phyloP scores from a whole-genome alignment of 2,888 invertebrate genomes.

The Pseudeuparius sepicola region DNA sequence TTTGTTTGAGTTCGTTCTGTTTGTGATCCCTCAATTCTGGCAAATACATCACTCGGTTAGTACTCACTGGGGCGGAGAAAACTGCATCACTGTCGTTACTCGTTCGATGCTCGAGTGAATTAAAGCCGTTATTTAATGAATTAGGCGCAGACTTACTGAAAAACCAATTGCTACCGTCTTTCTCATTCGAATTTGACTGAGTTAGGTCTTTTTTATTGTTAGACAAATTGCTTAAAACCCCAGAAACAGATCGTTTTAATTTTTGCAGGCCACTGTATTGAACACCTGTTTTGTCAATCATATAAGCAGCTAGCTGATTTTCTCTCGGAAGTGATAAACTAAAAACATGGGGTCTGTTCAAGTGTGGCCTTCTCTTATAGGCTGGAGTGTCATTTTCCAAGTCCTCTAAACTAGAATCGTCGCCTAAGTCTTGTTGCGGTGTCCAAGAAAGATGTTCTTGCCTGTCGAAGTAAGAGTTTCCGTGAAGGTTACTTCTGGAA shows the following conservation, averaged over 20 bases:
- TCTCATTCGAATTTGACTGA: conserved; percentile 26
- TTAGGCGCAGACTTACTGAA: conserved; percentile 71
- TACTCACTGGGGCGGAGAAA: conserved; percentile 10
- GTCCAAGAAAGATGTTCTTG: conserved; percentile 53
- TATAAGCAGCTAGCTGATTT: conserved; percentile 39
- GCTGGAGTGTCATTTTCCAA: conserved; percentile 24
- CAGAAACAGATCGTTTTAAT: conserved; percentile 59
- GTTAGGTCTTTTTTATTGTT: conserved; percentile 26
- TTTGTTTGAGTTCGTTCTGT: conserved; percentile 21
- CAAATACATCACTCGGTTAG: conserved; percentile 65
- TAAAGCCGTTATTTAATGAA: conserved; percentile 55
- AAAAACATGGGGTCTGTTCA: conserved; percentile 50
- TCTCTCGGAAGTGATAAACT: conserved; percentile 68
- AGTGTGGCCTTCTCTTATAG: conserved; percentile 13
- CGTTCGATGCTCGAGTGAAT: conserved; percentile 33
- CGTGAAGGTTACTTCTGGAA: conserved; percentile 13
- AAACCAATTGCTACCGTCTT: conserved; percentile 64
- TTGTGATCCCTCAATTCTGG: conserved; percentile 37
- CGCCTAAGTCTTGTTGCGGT: conserved; percentile 74
- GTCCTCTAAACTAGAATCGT: conserved; percentile 37
- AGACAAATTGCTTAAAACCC: conserved; percentile 37
- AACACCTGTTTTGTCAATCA: conserved; percentile 34
- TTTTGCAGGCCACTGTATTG: conserved; percentile 44
- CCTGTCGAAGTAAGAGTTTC: conserved; percentile 13
- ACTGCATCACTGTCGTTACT: conserved; percentile 19